phyloP scores from a whole-genome alignment of 1,140 invertebrate genomes.

The Zaprionus inermis region DNA sequence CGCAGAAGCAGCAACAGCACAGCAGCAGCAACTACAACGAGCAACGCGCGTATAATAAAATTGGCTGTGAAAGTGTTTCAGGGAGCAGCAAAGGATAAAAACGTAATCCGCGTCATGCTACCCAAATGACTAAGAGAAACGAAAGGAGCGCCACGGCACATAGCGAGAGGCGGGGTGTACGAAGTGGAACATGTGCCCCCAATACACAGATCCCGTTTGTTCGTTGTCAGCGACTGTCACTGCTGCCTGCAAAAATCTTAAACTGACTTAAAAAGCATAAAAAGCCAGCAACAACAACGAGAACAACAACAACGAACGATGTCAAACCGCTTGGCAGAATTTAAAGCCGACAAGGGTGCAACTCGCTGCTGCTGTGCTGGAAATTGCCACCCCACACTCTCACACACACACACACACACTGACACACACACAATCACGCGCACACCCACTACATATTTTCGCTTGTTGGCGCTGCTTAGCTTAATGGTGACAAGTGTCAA shows the following conservation, averaged over 20 bases:
- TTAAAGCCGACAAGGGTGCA: conserved; percentile 50
- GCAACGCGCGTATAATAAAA: conserved; percentile 75
- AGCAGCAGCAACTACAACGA: conserved; percentile 47
- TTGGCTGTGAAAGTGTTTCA: conserved; percentile 81
- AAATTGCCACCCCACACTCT: conserved; percentile 19
- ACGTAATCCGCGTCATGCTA: conserved; percentile 75
- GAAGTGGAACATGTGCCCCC: conserved; percentile 46
- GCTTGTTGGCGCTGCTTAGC: conserved; percentile 76
- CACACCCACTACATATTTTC: conserved; percentile 8
- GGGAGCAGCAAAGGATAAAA: conserved; percentile 74
- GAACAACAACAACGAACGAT: conserved; percentile 40
- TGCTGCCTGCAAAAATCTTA: conserved; percentile 73
- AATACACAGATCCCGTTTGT: conserved; percentile 28
- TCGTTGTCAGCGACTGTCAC: conserved; percentile 69
- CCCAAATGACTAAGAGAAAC: conserved; percentile 77
- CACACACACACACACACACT: conserved; percentile 1
- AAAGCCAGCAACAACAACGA: conserved; percentile 36
- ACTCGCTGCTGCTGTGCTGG: conserved; percentile 4
- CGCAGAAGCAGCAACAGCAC: conserved; percentile 26
- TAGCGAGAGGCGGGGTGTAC: background rate
- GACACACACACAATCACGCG: conserved; percentile 5
- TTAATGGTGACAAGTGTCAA: conserved; percentile 83
- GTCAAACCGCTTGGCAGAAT: conserved; percentile 72
- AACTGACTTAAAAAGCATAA: conserved; percentile 81
- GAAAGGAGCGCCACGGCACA: conserved; percentile 29